Evolutionary conservation across 1,140 invertebrate species (phyloP).

Genomic region (Drosophila jambulina): DNA sequence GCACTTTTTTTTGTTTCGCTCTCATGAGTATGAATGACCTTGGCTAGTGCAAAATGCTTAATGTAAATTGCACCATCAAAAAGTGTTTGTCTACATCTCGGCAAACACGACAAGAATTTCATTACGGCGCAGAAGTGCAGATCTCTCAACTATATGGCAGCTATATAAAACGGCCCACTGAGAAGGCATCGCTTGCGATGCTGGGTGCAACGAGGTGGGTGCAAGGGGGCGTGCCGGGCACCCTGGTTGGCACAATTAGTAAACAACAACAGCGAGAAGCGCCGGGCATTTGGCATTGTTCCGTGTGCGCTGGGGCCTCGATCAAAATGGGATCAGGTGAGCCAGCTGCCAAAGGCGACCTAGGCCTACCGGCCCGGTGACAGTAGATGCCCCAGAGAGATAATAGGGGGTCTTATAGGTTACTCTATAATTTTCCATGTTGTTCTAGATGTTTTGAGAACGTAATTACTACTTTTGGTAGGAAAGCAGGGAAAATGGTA

Average conservation of each 20-base stretch:
- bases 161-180: conserved; percentile 37
- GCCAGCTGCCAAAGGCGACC: conserved; percentile 22
- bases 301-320: conserved; percentile 19
- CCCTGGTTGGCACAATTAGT: conserved; percentile 40
- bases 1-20: conserved; percentile 22
- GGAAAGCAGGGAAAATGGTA: too few relatives aligned
- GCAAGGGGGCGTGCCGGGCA: conserved; percentile 9
- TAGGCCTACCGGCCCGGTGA: conserved; percentile 25
- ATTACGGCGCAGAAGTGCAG: conserved; percentile 43
- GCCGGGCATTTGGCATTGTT: conserved; percentile 48
- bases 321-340: conserved; percentile 20
- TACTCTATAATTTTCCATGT: neutral
- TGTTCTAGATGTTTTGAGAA: neutral
- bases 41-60: conserved; percentile 37
- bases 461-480: neutral
- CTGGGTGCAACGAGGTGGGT: neutral
- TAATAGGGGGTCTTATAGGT: too few relatives aligned
- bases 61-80: conserved; percentile 51
- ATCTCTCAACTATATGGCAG: conserved; percentile 54
- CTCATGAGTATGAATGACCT: conserved; percentile 17
- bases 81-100: conserved; percentile 52
- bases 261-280: conserved; percentile 34
- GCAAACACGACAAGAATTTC: conserved; percentile 41
- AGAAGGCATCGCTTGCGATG: neutral
- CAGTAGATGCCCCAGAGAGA: neutral